Conservation (phyloP, 2,888 invertebrate species). For the Eupeodes latifasciatus region DNA sequence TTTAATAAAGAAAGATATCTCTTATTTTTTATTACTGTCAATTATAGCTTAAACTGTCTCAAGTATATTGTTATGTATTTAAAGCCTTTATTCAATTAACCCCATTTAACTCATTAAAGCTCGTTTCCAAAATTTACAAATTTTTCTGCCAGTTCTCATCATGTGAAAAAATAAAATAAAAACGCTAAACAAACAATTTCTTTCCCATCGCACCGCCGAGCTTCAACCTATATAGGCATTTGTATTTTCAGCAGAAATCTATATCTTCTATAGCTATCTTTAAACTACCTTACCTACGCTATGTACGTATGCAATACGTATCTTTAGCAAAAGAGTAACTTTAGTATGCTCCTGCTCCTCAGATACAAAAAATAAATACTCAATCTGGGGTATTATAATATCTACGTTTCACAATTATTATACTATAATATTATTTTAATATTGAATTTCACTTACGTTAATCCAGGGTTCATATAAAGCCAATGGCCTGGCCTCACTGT, state of each 20-base stretch:
- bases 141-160: slow-evolving; percentile 25
- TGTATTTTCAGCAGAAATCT: slow-evolving; percentile 39
- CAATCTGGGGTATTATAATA: slow-evolving; percentile 36
- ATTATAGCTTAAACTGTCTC: not conserved
- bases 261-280: not conserved
- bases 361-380: not conserved
- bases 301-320: not conserved
- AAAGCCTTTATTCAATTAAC: not conserved
- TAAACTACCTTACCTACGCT: not conserved
- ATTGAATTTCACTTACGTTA: slow-evolving; percentile 72
- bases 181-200: slow-evolving; percentile 28
- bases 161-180: slow-evolving; percentile 15
- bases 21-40: not conserved
- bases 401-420: slow-evolving; percentile 32
- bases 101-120: not conserved
- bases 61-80: too few relatives aligned
- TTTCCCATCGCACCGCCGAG: not conserved
- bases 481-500: slow-evolving; percentile 42
- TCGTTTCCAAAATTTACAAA: slow-evolving; percentile 32
- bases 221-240: not conserved
- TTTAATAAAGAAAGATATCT: not conserved
- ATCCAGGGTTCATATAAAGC: slow-evolving; percentile 49
- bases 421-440: slow-evolving; percentile 13
- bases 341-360: not conserved
- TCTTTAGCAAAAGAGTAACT: not conserved